These are phyloP conservation scores for Drosophila persimilis DNA, from an alignment of 1,140 invertebrate species.

Conservation along the genomic window DNA sequence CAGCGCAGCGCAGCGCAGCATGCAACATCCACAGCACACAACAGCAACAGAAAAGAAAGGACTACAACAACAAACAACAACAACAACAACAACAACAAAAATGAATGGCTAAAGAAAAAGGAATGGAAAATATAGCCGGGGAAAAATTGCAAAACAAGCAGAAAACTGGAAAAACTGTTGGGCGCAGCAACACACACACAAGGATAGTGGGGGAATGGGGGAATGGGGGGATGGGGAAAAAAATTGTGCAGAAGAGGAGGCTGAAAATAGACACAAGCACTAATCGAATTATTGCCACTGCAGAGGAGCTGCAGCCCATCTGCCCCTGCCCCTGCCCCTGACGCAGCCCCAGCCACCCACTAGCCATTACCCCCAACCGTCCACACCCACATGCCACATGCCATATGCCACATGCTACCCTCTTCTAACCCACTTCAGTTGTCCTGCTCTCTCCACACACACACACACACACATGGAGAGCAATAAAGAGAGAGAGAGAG, in stretches of 20 bases:
- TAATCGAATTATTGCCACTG: slow-evolving; percentile 81
- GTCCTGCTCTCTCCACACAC: not conserved
- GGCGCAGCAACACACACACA: slow-evolving; percentile 33
- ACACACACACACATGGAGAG: not conserved
- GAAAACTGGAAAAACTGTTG: slow-evolving; percentile 53
- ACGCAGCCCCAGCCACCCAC: too few relatives aligned
- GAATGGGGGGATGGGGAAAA: slow-evolving; percentile 4
- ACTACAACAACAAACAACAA: slow-evolving; percentile 7
- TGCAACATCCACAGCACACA: slow-evolving; percentile 40
- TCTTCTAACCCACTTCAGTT: not conserved
- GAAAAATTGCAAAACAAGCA: slow-evolving; percentile 55
- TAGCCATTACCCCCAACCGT: too few relatives aligned
- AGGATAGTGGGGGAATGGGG: not conserved
- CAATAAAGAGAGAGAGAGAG: not conserved
- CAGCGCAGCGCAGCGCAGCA: slow-evolving; percentile 64
- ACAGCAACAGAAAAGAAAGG: slow-evolving; percentile 12
- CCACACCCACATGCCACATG: slow-evolving; percentile 24
- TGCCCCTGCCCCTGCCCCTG: too few relatives aligned
- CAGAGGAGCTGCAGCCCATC: slow-evolving; percentile 54
- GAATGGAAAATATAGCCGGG: slow-evolving; percentile 28
- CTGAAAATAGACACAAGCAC: slow-evolving; percentile 78
- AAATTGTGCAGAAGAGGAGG: slow-evolving; percentile 48
- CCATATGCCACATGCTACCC: slow-evolving; percentile 9
- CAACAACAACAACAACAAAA: slow-evolving; percentile 5
- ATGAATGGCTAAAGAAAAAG: slow-evolving; percentile 23